Conservation (phyloP, 2,797 vertebrate genomes). For the Phrynocephalus guinanensis region DNA sequence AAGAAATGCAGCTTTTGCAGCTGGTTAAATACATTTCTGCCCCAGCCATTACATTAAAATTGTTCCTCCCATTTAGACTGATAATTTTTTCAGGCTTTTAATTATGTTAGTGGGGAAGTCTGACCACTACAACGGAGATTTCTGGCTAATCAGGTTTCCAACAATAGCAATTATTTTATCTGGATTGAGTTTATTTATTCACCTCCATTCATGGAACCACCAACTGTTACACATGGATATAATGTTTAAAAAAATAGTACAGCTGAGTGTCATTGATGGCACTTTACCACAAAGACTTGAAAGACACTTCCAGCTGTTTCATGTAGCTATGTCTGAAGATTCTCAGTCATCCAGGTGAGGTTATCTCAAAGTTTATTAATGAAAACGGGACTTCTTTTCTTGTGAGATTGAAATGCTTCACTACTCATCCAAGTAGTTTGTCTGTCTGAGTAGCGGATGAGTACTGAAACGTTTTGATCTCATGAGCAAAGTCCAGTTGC, state of each 20-base stretch:
- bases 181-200: background rate
- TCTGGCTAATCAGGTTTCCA: background rate
- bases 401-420: no score
- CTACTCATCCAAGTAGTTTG: no score
- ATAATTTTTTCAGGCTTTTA: background rate
- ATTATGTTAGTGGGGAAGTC: background rate
- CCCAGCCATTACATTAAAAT: background rate
- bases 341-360: no score
- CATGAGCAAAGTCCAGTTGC: no score
- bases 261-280: background rate
- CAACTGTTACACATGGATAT: background rate
- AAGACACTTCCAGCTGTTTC: background rate
- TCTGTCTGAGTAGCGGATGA: no score
- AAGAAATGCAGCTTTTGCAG: background rate
- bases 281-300: background rate
- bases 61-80: background rate
- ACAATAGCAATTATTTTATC: background rate
- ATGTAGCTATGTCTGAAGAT: background rate
- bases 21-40: background rate
- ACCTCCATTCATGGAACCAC: background rate
- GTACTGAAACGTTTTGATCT: no score
- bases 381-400: no score
- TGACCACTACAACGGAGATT: background rate
- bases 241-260: background rate
- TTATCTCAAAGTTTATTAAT: no score